Evolutionary conservation across 1,140 invertebrate genomes (phyloP).

Genomic region (Drosophila mojavensis): DNA sequence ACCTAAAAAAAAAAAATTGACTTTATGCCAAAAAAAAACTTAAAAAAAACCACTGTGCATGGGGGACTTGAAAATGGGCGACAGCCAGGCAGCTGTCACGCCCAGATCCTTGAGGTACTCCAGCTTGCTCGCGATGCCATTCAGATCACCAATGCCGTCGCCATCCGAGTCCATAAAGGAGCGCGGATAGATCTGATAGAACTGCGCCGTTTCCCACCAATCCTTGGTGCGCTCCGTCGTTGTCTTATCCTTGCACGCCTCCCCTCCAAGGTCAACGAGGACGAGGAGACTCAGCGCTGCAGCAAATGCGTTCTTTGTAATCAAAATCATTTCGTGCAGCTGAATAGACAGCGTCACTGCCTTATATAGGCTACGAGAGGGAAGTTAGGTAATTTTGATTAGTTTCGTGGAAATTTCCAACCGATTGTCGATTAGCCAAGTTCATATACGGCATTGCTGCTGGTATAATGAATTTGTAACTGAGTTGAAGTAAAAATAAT

Average conservation of each 20-base stretch:
- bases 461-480: too few species aligned
- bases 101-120: constrained; percentile 86
- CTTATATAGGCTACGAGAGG: constrained; percentile 39
- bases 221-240: constrained; percentile 53
- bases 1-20: too few species aligned
- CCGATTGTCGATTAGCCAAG: background rate
- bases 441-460: background rate
- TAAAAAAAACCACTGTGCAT: too few species aligned
- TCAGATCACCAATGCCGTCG: constrained; percentile 89
- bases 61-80: constrained; percentile 89
- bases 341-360: too few species aligned
- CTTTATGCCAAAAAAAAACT: too few species aligned
- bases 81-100: constrained; percentile 88
- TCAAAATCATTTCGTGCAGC: constrained; percentile 21
- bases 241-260: constrained; percentile 21
- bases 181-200: constrained; percentile 89
- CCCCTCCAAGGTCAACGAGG: constrained; percentile 1
- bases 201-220: constrained; percentile 88
- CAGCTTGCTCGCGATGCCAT: constrained; percentile 85
- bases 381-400: constrained; percentile 39
- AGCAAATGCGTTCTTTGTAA: constrained; percentile 71
- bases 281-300: constrained; percentile 22
- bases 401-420: constrained; percentile 21
- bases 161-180: constrained; percentile 89
- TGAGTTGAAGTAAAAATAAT: too few species aligned